phyloP scores from a whole-genome alignment of 2,797 vertebrate species.

The Ibycter americanus region DNA sequence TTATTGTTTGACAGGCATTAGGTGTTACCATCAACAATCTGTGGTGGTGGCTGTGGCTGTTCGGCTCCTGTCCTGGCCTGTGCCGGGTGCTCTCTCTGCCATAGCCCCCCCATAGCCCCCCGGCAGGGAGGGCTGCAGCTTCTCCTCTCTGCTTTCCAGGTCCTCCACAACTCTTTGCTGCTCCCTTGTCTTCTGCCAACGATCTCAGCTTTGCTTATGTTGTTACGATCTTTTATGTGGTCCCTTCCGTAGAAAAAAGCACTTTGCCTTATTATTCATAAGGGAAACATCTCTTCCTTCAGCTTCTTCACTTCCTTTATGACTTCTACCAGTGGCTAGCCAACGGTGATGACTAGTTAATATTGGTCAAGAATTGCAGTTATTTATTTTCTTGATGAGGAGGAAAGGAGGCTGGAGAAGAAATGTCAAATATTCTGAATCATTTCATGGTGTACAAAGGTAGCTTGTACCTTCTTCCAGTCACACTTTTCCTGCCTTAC shows the following conservation, averaged over 20 bases:
- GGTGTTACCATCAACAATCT: background rate
- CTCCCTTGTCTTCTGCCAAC: background rate
- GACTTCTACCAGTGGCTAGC: background rate
- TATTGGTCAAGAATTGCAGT: background rate
- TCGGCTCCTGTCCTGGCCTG: rapidly evolving
- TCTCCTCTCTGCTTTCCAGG: background rate
- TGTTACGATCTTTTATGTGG: background rate
- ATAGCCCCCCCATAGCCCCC: background rate
- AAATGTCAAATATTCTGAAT: background rate
- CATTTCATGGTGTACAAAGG: background rate
- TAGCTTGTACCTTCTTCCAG: background rate
- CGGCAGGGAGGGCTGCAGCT: background rate
- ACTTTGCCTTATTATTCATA: background rate
- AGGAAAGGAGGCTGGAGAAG: background rate
- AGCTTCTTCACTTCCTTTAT: conserved; percentile 11
- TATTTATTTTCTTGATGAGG: conserved; percentile 5
- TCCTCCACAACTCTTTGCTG: background rate
- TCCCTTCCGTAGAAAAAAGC: background rate
- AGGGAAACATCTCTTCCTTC: conserved; percentile 3
- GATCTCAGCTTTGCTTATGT: background rate
- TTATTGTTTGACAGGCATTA: background rate
- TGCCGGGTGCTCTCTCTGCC: background rate
- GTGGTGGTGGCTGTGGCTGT: background rate
- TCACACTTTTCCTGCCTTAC: background rate
- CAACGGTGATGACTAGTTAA: background rate